These are phyloP conservation scores for Cyrtodaria siliqua DNA, from an alignment of 2,888 invertebrate genomes.

Conservation along the genomic window DNA sequence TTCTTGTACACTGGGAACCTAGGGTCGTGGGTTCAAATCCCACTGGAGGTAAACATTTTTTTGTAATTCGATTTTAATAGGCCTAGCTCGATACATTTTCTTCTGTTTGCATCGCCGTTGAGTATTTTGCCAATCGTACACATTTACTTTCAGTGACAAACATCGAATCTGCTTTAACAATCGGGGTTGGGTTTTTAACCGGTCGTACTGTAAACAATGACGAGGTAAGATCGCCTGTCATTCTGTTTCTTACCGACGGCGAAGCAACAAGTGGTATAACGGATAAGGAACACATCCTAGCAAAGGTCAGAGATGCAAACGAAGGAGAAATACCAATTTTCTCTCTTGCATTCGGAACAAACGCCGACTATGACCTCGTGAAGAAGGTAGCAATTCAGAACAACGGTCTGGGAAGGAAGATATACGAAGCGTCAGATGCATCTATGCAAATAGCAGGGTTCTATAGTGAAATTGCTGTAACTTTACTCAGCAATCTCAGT, in stretches of 20 bases:
- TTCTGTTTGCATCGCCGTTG: too few relatives aligned
- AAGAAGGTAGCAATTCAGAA: too few relatives aligned
- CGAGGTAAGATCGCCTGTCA: constrained; percentile 64
- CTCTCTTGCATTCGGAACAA: constrained; percentile 72
- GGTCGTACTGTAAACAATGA: constrained; percentile 80
- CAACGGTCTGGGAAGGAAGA: too few relatives aligned
- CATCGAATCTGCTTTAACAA: constrained; percentile 89
- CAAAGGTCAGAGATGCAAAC: constrained; percentile 66
- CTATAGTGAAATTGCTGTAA: constrained; percentile 89
- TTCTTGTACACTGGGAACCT: too few relatives aligned
- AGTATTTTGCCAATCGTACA: too few relatives aligned
- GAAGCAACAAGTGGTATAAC: constrained; percentile 85
- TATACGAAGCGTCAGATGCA: too few relatives aligned
- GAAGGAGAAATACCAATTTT: constrained; percentile 66
- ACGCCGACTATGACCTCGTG: constrained; percentile 75
- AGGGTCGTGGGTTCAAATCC: too few relatives aligned
- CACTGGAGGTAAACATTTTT: too few relatives aligned
- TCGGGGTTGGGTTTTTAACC: constrained; percentile 86
- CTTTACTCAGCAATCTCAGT: constrained; percentile 89
- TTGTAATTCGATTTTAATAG: too few relatives aligned
- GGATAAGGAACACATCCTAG: constrained; percentile 77
- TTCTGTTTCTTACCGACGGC: constrained; percentile 87
- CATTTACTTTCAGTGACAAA: constrained; percentile 62
- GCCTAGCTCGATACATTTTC: too few relatives aligned
- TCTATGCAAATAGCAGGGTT: too few relatives aligned